These are phyloP conservation scores for Channa argus DNA, from an alignment of 2,113 vertebrate genomes.

Conservation along the genomic window DNA sequence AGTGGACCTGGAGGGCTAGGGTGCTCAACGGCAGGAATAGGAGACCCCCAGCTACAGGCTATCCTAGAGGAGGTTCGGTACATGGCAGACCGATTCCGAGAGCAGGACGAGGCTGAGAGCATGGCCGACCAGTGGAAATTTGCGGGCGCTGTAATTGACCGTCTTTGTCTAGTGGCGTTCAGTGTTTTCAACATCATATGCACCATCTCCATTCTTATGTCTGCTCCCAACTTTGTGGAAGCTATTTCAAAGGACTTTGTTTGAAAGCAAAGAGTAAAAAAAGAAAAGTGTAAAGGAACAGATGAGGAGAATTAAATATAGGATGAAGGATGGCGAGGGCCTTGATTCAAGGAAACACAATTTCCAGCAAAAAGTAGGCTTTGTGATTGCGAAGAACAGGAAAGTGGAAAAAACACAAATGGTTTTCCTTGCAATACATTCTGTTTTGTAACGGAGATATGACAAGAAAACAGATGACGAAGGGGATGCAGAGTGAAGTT, in stretches of 20 bases:
- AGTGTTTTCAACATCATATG: constrained; percentile 88
- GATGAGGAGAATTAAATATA: constrained; percentile 48
- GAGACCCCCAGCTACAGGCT: constrained; percentile 83
- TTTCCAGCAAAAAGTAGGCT: constrained; percentile 49
- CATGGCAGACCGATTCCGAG: constrained; percentile 83
- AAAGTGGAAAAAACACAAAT: constrained; percentile 48
- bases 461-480: constrained; percentile 48
- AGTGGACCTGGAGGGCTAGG: constrained; percentile 79
- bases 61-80: constrained; percentile 86
- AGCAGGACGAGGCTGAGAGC: constrained; percentile 80
- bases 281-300: constrained; percentile 31
- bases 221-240: constrained; percentile 86
- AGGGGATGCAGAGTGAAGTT: constrained; percentile 25
- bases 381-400: constrained; percentile 44
- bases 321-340: constrained; percentile 56
- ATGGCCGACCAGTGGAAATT: constrained; percentile 86
- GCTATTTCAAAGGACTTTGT: constrained; percentile 87
- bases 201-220: constrained; percentile 88
- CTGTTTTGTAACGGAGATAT: constrained; percentile 63
- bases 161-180: constrained; percentile 86
- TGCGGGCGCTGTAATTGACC: constrained; percentile 85
- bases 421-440: constrained; percentile 66
- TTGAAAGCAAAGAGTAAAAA: constrained; percentile 64
- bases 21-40: constrained; percentile 64
- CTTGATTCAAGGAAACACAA: constrained; percentile 64